phyloP scores from a whole-genome alignment of 2,888 invertebrate genomes.

The Pseudoips prasinana region DNA sequence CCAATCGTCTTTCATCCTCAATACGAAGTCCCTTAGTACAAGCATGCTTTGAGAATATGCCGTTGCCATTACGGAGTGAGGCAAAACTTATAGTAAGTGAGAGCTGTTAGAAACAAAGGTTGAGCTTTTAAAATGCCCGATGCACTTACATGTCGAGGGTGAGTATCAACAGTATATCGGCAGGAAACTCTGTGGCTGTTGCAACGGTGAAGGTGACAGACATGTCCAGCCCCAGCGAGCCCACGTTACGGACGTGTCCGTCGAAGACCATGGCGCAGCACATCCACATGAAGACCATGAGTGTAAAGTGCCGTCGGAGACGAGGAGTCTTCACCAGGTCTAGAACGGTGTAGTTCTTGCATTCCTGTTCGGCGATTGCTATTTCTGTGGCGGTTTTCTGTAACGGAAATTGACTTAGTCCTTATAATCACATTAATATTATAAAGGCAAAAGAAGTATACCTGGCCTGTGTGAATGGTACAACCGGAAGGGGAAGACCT shows the following conservation, averaged over 20 bases:
- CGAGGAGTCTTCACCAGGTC: slow-evolving; percentile 91
- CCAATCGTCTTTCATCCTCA: too few relatives aligned
- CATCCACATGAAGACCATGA: slow-evolving; percentile 92
- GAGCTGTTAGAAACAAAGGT: too few relatives aligned
- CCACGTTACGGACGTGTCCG: slow-evolving; percentile 93
- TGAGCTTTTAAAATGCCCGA: too few relatives aligned
- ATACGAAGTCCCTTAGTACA: too few relatives aligned
- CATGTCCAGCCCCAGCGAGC: slow-evolving; percentile 89
- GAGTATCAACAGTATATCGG: slow-evolving; percentile 88
- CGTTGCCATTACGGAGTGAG: too few relatives aligned
- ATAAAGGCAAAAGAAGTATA: too few relatives aligned
- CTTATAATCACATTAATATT: too few relatives aligned
- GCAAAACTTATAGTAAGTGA: too few relatives aligned
- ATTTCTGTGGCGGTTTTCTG: slow-evolving; percentile 85
- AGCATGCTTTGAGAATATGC: too few relatives aligned
- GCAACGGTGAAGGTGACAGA: slow-evolving; percentile 93
- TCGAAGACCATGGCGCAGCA: slow-evolving; percentile 92
- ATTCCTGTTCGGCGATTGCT: slow-evolving; percentile 86
- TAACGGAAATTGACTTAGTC: too few relatives aligned
- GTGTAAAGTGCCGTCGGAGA: slow-evolving; percentile 85
- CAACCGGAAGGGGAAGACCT: too few relatives aligned
- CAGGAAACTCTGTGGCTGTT: slow-evolving; percentile 91
- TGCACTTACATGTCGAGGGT: slow-evolving; percentile 84
- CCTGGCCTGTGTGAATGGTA: too few relatives aligned
- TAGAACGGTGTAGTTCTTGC: slow-evolving; percentile 87